Evolutionary conservation across 2,888 invertebrate genomes (phyloP).

Genomic region (Epsilonema sp.): DNA sequence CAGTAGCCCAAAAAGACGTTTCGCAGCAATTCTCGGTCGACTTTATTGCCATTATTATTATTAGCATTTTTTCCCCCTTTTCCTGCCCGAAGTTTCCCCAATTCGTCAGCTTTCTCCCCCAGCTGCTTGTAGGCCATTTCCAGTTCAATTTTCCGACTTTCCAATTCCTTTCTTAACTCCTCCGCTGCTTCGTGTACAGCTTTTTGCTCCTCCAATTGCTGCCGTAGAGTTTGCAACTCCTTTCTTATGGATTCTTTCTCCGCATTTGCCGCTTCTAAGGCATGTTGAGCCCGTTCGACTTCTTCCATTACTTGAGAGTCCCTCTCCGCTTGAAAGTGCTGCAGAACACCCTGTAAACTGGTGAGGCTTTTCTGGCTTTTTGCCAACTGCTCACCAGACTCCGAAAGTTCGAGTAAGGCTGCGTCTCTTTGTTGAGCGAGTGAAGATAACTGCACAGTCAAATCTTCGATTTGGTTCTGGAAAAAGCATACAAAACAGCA

Average conservation of each 20-base stretch:
- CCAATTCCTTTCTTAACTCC: no score
- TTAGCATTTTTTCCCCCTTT: no score
- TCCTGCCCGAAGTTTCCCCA: slow-evolving; percentile 8
- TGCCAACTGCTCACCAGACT: slow-evolving; percentile 51
- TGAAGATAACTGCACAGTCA: slow-evolving; percentile 56
- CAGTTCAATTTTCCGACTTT: slow-evolving; percentile 11
- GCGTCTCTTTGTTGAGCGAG: slow-evolving; percentile 65
- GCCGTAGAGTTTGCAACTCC: no score
- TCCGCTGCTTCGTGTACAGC: no score
- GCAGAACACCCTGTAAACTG: slow-evolving; percentile 77
- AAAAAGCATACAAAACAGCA: no score
- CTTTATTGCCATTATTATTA: slow-evolving; percentile 3
- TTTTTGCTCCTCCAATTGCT: no score
- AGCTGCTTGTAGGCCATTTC: slow-evolving; percentile 10
- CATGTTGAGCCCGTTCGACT: not conserved
- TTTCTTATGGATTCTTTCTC: no score
- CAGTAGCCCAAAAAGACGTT: slow-evolving; percentile 74
- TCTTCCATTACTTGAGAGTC: not conserved
- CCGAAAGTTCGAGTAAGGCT: slow-evolving; percentile 48
- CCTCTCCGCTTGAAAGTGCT: slow-evolving; percentile 53
- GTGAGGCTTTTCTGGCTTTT: slow-evolving; percentile 58
- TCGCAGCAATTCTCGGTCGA: slow-evolving; percentile 41
- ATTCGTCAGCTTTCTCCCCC: slow-evolving; percentile 12
- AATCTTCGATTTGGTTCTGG: slow-evolving; percentile 52
- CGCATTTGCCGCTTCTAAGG: not conserved